A percentile compares a stretch with the other conserved stretches of the same genome.
Conservation (phyloP, 2,113 vertebrate genomes). For the Pseudopodoces humilis region DNA sequence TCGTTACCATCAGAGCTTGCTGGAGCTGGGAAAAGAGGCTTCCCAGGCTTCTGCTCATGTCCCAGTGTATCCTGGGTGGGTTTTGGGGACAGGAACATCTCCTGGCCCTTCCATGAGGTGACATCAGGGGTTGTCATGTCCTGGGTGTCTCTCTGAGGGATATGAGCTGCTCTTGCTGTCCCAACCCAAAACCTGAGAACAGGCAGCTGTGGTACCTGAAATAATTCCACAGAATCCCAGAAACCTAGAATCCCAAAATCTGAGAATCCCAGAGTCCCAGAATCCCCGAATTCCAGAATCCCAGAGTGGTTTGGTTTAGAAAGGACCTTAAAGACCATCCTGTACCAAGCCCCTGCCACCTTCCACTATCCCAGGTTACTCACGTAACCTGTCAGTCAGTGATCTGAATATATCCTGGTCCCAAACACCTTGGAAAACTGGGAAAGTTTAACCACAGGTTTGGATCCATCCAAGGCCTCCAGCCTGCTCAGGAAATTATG, state of each 20-base stretch:
- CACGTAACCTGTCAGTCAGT: fast-evolving
- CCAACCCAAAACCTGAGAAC: background rate
- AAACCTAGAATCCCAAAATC: background rate
- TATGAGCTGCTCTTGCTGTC: background rate
- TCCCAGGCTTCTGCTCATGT: background rate
- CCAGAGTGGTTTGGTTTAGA: background rate
- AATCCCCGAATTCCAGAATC: background rate
- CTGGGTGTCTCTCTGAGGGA: background rate
- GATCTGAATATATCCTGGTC: background rate
- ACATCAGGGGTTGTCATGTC: background rate
- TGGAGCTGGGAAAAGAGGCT: background rate
- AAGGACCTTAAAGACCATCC: background rate
- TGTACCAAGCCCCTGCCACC: background rate
- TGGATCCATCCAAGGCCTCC: background rate
- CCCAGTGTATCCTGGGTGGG: fast-evolving
- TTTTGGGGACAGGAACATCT: background rate
- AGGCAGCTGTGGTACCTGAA: background rate
- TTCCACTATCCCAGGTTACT: background rate
- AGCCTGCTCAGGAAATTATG: background rate
- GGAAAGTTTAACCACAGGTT: background rate
- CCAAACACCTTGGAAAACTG: background rate
- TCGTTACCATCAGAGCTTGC: background rate
- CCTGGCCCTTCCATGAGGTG: background rate
- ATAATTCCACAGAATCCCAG: background rate
- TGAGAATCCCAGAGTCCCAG: background rate